Base-by-base conservation (phyloP, 2,797 vertebrate genomes). In the Gila robusta region DNA sequence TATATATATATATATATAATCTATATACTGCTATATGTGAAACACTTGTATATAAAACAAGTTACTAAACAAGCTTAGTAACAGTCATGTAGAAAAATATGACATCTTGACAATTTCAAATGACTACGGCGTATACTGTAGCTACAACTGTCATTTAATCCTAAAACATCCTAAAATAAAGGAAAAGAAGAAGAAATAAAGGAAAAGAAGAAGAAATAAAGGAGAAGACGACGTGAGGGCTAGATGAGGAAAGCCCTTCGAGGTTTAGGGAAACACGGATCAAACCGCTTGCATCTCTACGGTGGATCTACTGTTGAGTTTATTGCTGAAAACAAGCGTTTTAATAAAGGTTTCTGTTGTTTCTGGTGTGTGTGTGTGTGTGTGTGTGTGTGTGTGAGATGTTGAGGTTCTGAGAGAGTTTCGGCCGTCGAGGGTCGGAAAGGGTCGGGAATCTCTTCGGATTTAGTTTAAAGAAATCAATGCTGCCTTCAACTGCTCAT, bases 31-130 rank as follows among this genome's bases (percentile, higher is more conserved):
- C 85, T 89, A 89, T 85, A 90, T 87, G 85, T 88, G 87, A 87
- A 90, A 89, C 88, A 89, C 83, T 88, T 79, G 83, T 89, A 86
- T 90, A 91, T 84, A 91, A 87, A 90, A 90, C 87, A 89, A 86
- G 72, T 70, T 70, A 70, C 67, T 70, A 70, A 70, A 70, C 67
- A 39, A 86, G 83, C 71, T 90, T 81, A 89, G 87, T 83, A 86
- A 89, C 86, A 86, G 70, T 85, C 85, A 87, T 84, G 87, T 91
- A 91, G 87, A 91, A 91, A 91, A 91, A 91, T 91, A 91, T 88
- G 87, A 91, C 88, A 91, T 90, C 89, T 89, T 62, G 52, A 88
- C 82, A 71, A 73, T 79, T 87, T 62, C 28, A 64, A 87, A 84
- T 74, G n/a, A 88, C 87, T 88, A 90, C 70, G 78, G 62, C 86